Percentiles rank a stretch among this genome's conserved stretches.
Evolutionary conservation across 2,797 vertebrate species (phyloP).

Genomic region (Taenioides sp.): DNA sequence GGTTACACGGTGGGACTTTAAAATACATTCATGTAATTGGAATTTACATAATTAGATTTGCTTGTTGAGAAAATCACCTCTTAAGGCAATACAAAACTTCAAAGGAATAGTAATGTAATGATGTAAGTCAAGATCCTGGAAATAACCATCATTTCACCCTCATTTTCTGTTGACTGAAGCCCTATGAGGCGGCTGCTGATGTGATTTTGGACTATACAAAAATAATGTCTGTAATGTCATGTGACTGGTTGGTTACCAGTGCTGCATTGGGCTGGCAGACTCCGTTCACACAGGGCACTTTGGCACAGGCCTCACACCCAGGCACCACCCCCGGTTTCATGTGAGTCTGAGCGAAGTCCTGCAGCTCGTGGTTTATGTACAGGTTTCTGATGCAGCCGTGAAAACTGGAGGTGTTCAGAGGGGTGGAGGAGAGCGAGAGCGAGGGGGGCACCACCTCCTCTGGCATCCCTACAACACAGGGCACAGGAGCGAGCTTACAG

Average conservation of each 20-base stretch:
- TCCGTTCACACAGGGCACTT: constrained; percentile 89
- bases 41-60: no score
- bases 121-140: no score
- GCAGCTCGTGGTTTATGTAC: constrained; percentile 97
- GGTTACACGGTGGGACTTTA: no score
- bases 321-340: constrained; percentile 94
- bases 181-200: no score
- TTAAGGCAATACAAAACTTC: no score
- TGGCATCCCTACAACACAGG: constrained; percentile 56
- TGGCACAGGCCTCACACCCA: constrained; percentile 90
- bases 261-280: constrained; percentile 85
- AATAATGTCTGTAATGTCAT: not conserved
- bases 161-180: not conserved
- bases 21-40: no score
- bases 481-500: no score
- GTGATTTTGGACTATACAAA: no score
- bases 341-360: constrained; percentile 94
- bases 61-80: no score
- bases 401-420: constrained; percentile 89
- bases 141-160: no score
- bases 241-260: constrained; percentile 52
- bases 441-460: constrained; percentile 60
- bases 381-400: constrained; percentile 97
- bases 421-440: constrained; percentile 83
- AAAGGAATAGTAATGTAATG: no score